Base-by-base conservation (phyloP, 1,140 invertebrate genomes). In the Danaus plexippus region DNA sequence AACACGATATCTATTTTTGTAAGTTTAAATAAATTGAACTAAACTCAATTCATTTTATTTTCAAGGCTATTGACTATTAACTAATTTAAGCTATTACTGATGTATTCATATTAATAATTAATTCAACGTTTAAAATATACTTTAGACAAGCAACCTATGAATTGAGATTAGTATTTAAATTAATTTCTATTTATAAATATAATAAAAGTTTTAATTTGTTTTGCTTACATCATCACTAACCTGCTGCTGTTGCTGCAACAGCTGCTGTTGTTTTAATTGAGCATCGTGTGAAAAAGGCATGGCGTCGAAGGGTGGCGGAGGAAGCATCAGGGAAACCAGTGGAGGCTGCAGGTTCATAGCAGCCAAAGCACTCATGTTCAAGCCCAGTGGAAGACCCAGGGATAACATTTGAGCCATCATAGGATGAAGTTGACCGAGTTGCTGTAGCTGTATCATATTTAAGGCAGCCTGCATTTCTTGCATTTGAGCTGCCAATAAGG, bases 321-420 rank as follows among this genome's bases (percentile, higher is more conserved):
- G 93, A 89, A 96, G 90, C 94, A 97, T 96, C 87, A 97, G 92
- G 1, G 96, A 95, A 58, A 97, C 94, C 46, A 97, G 78, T 0
- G 94, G 94, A 9, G 94, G 94, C 78, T 95, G 94, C 9, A 96
- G 85, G 80, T 96, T 95, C 94, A 96, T 96, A 0, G 94, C 94
- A 0, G 94, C 94, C 62, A 96, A 81, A 22, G 94, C 94, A 47
- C 93, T 92, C 68, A 95, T 89, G 67, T 94, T 95, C 49, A 96
- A 88, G n/a, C 94, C 94, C 62, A 96, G 84, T 10, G 93, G 92
- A 73, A 96, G 89, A n/a, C 92, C 93, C 89, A 96, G 92, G 9
- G 86, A 87, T 10, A 88, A 62, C 92, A 94, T 94, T 60, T 88
- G 87, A 11, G 87, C 87, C 47, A 88, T 80, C 89, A 94, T 92